Evolutionary conservation across 2,888 invertebrate genomes (phyloP).

Genomic region (Dicroscelio sp.): DNA sequence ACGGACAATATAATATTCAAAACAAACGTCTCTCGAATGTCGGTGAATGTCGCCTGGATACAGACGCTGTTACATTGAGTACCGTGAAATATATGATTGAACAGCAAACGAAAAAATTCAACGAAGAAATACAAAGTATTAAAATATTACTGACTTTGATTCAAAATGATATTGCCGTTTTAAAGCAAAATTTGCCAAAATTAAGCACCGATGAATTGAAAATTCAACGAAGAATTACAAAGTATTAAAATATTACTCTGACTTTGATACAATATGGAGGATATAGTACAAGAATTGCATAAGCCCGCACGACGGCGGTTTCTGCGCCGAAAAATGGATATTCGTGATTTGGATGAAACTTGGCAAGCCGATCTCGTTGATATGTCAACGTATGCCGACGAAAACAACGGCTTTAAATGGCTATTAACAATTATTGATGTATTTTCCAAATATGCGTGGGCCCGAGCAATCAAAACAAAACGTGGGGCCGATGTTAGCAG

Average conservation of each 20-base stretch:
- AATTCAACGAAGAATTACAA: no score
- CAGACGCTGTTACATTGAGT: no score
- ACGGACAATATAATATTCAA: no score
- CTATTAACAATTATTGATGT: slow-evolving; percentile 88
- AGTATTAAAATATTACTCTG: neutral
- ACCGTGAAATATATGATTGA: no score
- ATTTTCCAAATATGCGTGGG: slow-evolving; percentile 90
- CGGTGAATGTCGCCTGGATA: no score
- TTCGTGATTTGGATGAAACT: slow-evolving; percentile 88
- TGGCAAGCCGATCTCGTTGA: slow-evolving; percentile 66
- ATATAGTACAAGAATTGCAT: slow-evolving; percentile 89
- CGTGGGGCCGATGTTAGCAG: no score
- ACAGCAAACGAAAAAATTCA: no score
- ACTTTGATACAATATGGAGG: slow-evolving; percentile 7
- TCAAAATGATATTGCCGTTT: no score
- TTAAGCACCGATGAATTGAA: no score
- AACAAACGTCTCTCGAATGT: no score
- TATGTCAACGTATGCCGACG: slow-evolving; percentile 38
- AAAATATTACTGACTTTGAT: neutral
- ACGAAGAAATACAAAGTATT: no score
- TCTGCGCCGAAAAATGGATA: slow-evolving; percentile 87
- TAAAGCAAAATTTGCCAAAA: no score
- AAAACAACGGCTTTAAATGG: slow-evolving; percentile 86
- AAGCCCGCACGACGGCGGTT: slow-evolving; percentile 90
- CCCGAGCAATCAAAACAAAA: slow-evolving; percentile 79